Percentiles rank a stretch among this genome's conserved stretches.
Evolutionary conservation across 2,797 vertebrate genomes (phyloP).

Genomic region (Aselliscus stoliczkanus): DNA sequence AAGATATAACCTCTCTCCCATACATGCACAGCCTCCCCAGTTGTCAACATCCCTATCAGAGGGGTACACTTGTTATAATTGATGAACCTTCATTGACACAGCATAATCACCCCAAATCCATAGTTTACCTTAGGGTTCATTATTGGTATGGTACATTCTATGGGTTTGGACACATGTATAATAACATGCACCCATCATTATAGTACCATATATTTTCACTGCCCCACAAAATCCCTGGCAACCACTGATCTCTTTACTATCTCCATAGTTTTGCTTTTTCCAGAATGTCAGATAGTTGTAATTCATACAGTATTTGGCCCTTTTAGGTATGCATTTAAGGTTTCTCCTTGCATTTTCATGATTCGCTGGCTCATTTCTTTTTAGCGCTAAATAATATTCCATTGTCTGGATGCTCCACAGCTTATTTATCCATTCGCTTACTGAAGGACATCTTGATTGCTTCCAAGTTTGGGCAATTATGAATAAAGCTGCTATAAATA

Average conservation of each 20-base stretch:
- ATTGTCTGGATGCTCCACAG: background rate
- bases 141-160: background rate
- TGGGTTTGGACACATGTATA: background rate
- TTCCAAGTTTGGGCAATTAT: background rate
- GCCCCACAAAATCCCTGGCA: background rate
- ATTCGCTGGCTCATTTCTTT: background rate
- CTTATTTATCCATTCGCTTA: background rate
- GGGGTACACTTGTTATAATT: background rate
- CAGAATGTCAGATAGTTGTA: background rate
- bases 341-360: background rate
- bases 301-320: background rate
- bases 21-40: background rate
- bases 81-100: background rate
- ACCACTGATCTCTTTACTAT: background rate
- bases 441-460: background rate
- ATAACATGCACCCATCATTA: background rate
- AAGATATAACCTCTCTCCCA: background rate
- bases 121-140: background rate
- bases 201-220: background rate
- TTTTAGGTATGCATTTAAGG: background rate
- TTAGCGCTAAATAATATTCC: background rate
- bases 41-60: background rate
- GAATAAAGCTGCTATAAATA: background rate
- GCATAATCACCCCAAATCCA: background rate
- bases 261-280: background rate